Evolutionary conservation across 2,797 vertebrate genomes (phyloP).

Genomic region (Antennarius maculatus): DNA sequence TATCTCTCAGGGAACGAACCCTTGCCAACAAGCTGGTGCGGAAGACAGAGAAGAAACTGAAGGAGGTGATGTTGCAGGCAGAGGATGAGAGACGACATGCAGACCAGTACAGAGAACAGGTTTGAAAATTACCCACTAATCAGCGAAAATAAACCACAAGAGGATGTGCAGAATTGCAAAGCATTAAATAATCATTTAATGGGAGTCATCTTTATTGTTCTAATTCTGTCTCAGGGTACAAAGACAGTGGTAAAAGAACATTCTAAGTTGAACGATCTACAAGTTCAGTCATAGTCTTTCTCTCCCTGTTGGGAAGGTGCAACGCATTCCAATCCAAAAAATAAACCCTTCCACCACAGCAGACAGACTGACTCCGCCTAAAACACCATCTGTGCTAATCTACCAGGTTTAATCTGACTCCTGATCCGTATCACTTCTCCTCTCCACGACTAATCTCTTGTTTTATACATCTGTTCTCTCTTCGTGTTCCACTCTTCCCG

Average conservation of each 20-base stretch:
- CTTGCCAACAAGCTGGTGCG: slow-evolving; percentile 89
- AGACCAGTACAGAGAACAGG: slow-evolving; percentile 92
- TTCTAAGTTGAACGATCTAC: slow-evolving; percentile 53
- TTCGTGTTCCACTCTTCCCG: slow-evolving; percentile 4
- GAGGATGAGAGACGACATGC: slow-evolving; percentile 93
- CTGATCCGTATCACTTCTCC: slow-evolving; percentile 42
- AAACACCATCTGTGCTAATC: slow-evolving; percentile 65
- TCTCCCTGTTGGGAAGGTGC: slow-evolving; percentile 38
- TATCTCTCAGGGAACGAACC: slow-evolving; percentile 83
- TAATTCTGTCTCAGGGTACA: slow-evolving; percentile 33
- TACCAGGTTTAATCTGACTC: slow-evolving; percentile 63
- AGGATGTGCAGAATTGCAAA: slow-evolving; percentile 1
- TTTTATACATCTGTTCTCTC: slow-evolving; percentile 19
- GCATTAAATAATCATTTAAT: slow-evolving; percentile 31
- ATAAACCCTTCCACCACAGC: slow-evolving; percentile 52
- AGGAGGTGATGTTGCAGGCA: slow-evolving; percentile 91
- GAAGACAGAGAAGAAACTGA: slow-evolving; percentile 92
- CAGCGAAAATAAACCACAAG: neutral
- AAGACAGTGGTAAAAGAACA: slow-evolving; percentile 44
- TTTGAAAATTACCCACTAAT: slow-evolving; percentile 16
- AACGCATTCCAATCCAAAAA: slow-evolving; percentile 32
- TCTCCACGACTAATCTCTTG: slow-evolving; percentile 56
- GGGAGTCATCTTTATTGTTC: slow-evolving; percentile 9
- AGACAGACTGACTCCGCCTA: slow-evolving; percentile 47
- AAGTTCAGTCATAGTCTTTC: slow-evolving; percentile 59